These are phyloP conservation scores for Chaetophractus vellerosus DNA, from an alignment of 2,797 vertebrate species.

Conservation along the genomic window DNA sequence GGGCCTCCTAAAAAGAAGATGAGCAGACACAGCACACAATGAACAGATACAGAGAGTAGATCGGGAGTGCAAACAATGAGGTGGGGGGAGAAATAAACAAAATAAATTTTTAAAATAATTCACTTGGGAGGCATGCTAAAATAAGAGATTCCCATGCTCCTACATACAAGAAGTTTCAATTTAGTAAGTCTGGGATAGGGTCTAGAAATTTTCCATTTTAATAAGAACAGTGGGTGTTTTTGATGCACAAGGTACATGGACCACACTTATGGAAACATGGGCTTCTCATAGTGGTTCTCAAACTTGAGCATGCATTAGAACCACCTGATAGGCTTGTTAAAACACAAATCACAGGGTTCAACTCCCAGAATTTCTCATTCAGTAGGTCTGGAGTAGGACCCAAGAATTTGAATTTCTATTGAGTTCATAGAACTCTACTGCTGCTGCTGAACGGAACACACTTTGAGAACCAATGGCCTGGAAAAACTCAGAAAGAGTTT, in stretches of 20 bases:
- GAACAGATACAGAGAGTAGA: too few relatives aligned
- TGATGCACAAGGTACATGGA: not conserved
- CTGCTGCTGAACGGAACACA: not conserved
- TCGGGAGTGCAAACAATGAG: too few relatives aligned
- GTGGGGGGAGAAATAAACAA: too few relatives aligned
- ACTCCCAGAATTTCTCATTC: not conserved
- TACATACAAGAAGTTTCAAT: not conserved
- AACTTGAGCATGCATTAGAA: not conserved
- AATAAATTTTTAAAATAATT: too few relatives aligned
- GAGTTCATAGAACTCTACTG: not conserved
- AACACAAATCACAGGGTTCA: not conserved
- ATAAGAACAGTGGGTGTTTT: not conserved
- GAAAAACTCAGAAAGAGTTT: not conserved
- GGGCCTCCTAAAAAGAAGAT: too few relatives aligned
- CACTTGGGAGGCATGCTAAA: not conserved
- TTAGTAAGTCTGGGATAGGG: not conserved
- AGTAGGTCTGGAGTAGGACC: not conserved
- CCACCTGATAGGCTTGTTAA: not conserved
- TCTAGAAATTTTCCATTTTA: not conserved
- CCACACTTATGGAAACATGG: not conserved
- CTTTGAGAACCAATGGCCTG: not conserved
- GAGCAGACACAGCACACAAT: too few relatives aligned
- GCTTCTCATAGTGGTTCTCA: not conserved
- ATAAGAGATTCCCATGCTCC: not conserved
- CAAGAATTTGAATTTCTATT: constrained; percentile 4